Percentiles rank a stretch among this genome's conserved stretches.
phyloP scores from a whole-genome alignment of 2,113 vertebrate species.

The Takifugu flavidus region DNA sequence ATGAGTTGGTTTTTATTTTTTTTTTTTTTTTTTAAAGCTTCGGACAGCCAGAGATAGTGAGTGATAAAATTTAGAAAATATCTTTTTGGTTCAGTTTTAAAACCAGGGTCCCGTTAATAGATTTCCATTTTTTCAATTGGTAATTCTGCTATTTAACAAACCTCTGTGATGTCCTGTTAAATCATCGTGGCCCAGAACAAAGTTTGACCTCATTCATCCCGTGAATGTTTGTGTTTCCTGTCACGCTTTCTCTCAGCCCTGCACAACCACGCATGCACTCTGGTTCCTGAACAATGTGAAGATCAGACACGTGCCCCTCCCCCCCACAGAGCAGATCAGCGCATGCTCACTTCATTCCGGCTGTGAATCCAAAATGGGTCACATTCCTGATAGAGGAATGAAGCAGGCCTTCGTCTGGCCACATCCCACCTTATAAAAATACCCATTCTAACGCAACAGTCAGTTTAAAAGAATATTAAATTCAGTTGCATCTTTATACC shows the following conservation, averaged over 20 bases:
- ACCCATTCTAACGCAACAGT: too few species aligned
- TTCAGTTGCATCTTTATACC: slow-evolving; percentile 1
- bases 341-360: slow-evolving; percentile 58
- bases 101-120: too few species aligned
- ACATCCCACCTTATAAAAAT: slow-evolving; percentile 9
- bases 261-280: slow-evolving; percentile 43
- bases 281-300: slow-evolving; percentile 61
- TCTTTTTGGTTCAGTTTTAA: background rate
- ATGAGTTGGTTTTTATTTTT: too few species aligned
- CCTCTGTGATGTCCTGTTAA: slow-evolving; percentile 3
- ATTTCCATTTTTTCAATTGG: background rate
- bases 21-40: too few species aligned
- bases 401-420: slow-evolving; percentile 49
- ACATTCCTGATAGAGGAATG: slow-evolving; percentile 68
- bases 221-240: slow-evolving; percentile 48
- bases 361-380: slow-evolving; percentile 75
- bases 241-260: slow-evolving; percentile 45
- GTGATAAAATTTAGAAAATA: background rate
- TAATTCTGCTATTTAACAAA: slow-evolving; percentile 1
- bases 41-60: too few species aligned
- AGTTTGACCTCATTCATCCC: slow-evolving; percentile 46
- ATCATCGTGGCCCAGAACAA: slow-evolving; percentile 32
- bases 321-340: slow-evolving; percentile 27
- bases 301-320: slow-evolving; percentile 60
- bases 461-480: background rate